These are phyloP conservation scores for Chloroclystis v-ata DNA, from an alignment of 2,888 invertebrate species.

Conservation along the genomic window DNA sequence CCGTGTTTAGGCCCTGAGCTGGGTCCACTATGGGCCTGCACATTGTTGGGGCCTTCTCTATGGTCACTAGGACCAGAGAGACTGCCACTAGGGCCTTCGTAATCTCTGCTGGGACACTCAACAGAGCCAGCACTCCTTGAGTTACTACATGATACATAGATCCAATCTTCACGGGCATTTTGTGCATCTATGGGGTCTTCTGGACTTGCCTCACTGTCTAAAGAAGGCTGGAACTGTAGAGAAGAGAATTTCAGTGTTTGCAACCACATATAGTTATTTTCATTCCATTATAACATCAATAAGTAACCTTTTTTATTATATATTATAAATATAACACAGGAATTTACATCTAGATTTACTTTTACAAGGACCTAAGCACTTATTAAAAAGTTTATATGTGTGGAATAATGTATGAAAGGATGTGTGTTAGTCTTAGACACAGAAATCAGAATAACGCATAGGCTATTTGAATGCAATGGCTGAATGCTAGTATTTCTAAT, in stretches of 20 bases:
- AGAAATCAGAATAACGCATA: too few relatives aligned
- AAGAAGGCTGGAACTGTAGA: constrained; percentile 51
- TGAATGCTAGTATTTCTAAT: too few relatives aligned
- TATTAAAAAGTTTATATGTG: too few relatives aligned
- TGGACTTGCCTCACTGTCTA: constrained; percentile 70
- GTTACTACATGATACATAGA: neutral
- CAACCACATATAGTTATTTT: too few relatives aligned
- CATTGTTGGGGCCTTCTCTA: neutral
- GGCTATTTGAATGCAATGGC: too few relatives aligned
- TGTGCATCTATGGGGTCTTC: constrained; percentile 42
- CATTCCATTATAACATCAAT: too few relatives aligned
- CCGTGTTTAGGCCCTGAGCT: neutral
- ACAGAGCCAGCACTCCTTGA: neutral
- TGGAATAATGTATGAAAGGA: too few relatives aligned
- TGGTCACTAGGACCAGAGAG: neutral
- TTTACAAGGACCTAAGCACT: too few relatives aligned
- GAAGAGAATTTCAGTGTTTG: neutral
- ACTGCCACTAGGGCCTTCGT: neutral
- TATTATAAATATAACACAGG: too few relatives aligned
- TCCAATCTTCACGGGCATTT: neutral
- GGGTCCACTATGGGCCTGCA: neutral
- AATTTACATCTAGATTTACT: too few relatives aligned
- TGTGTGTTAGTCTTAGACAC: too few relatives aligned
- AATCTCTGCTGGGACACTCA: neutral
- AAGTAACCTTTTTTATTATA: too few relatives aligned